A percentile compares a stretch with the other conserved stretches of the same genome.
Conservation (phyloP, 2,888 invertebrate species). For the Cephus pulcher region DNA sequence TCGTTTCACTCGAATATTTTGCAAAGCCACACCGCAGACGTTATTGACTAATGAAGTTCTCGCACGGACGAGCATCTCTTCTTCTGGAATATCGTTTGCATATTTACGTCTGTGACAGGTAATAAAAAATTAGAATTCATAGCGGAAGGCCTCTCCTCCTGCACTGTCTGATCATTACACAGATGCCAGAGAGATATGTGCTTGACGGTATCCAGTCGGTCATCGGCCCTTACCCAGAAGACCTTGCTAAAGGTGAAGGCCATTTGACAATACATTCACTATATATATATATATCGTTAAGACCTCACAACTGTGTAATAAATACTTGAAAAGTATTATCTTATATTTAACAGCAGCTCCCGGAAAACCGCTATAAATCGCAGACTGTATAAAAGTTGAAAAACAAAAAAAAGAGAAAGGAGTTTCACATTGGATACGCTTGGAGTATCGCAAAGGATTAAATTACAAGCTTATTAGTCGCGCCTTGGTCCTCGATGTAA, state of each 20-base stretch:
- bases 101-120: neutral
- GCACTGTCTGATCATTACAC: neutral
- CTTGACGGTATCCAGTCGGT: constrained; percentile 23
- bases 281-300: constrained; percentile 6
- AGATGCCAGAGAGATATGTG: neutral
- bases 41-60: neutral
- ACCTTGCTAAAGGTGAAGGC: constrained; percentile 44
- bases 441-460: neutral
- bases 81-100: neutral
- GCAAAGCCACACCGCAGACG: neutral
- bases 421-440: neutral
- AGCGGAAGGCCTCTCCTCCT: neutral
- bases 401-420: neutral
- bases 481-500: neutral
- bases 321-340: neutral
- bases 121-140: neutral
- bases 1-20: neutral
- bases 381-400: neutral
- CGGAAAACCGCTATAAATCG: neutral
- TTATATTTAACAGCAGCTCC: neutral
- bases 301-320: constrained; percentile 1
- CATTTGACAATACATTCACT: constrained; percentile 13
- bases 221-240: constrained; percentile 37
- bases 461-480: neutral
- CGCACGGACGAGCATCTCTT: neutral